Percentiles rank a stretch among this genome's conserved stretches.
These are phyloP conservation scores for Marmota monax DNA, from an alignment of 2,113 vertebrate species.

Conservation along the genomic window DNA sequence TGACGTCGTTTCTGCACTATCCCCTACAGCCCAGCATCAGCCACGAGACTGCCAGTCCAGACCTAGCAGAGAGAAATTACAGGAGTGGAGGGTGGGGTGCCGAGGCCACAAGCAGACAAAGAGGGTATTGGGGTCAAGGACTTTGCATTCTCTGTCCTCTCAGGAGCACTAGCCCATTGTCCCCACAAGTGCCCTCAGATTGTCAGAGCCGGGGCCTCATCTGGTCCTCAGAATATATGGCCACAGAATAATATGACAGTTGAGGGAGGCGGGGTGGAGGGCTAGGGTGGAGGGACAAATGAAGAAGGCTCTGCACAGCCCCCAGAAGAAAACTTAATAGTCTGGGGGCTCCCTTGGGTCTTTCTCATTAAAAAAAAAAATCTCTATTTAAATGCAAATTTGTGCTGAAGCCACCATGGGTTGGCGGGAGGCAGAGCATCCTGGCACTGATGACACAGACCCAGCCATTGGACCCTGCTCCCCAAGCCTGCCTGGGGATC, in stretches of 20 bases:
- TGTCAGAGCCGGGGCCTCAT: conserved; percentile 76
- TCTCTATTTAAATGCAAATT: conserved; percentile 94
- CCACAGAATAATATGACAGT: conserved; percentile 62
- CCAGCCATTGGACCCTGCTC: background rate
- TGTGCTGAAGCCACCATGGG: conserved; percentile 85
- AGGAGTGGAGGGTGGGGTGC: background rate
- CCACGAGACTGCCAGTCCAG: background rate
- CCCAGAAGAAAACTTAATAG: conserved; percentile 90
- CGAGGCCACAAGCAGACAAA: conserved; percentile 58
- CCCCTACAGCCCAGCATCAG: background rate
- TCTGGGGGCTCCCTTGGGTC: conserved; percentile 90
- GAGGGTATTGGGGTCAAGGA: conserved; percentile 62
- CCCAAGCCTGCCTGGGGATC: background rate
- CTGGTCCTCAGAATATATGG: conserved; percentile 79
- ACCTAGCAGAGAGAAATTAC: background rate
- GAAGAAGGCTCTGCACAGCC: conserved; percentile 78
- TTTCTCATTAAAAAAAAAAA: conserved; percentile 90
- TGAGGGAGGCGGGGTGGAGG: conserved; percentile 45
- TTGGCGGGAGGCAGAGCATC: conserved; percentile 65
- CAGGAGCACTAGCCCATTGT: conserved; percentile 67
- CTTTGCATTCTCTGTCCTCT: conserved; percentile 49
- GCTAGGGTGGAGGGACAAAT: conserved; percentile 68
- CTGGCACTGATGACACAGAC: conserved; percentile 38
- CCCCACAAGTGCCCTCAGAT: conserved; percentile 78
- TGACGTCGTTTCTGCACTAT: rapidly evolving